Conservation (phyloP, 2,888 invertebrate genomes). For the Brachylomia viminalis region DNA sequence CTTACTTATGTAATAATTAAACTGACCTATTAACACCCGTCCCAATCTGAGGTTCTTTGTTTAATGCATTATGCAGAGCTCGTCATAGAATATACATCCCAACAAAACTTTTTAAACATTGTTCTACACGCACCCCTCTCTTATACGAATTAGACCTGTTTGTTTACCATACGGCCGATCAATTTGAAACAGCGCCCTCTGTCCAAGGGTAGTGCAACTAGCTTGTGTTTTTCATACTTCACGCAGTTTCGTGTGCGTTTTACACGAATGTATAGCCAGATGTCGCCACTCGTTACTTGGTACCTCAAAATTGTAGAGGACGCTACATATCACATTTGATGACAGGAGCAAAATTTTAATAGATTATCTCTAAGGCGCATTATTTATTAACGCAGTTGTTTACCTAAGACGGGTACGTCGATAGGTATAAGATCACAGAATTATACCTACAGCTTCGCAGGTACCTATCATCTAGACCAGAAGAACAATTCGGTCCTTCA, state of each 20-base stretch:
- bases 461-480: background rate
- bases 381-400: background rate
- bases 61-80: background rate
- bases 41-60: background rate
- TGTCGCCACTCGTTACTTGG: background rate
- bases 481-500: background rate
- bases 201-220: background rate
- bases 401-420: background rate
- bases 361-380: too few relatives aligned
- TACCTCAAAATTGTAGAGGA: constrained; percentile 13
- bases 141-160: background rate
- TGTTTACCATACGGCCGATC: too few relatives aligned
- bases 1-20: background rate
- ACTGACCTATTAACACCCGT: background rate
- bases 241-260: background rate
- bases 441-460: background rate
- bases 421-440: background rate
- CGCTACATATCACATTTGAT: background rate
- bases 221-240: background rate
- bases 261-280: background rate
- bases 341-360: background rate
- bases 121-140: background rate
- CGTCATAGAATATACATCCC: background rate
- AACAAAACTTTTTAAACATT: background rate
- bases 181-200: constrained; percentile 35